Conservation (phyloP, 1,140 invertebrate genomes). For the Neelides sp. region DNA sequence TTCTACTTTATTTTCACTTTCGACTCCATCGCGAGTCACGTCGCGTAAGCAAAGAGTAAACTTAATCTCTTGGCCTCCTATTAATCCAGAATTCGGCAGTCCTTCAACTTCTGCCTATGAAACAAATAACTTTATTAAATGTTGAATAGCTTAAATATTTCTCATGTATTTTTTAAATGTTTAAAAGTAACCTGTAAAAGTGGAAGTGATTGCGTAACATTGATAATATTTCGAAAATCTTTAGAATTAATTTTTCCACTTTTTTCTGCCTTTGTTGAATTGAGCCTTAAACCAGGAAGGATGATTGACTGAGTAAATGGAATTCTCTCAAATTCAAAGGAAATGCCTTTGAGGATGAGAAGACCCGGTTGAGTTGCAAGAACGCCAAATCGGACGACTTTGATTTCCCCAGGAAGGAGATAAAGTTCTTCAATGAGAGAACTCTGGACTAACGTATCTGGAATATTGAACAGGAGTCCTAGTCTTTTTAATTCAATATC, state of each 20-base stretch:
- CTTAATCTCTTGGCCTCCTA: too few species aligned
- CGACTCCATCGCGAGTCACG: too few species aligned
- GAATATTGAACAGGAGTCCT: conserved; percentile 64
- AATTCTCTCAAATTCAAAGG: conserved; percentile 48
- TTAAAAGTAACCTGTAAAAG: conserved; percentile 49
- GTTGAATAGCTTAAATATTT: conserved; percentile 8
- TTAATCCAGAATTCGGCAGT: too few species aligned
- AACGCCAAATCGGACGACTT: conserved; percentile 24
- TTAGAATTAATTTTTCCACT: conserved; percentile 28
- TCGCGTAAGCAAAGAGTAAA: too few species aligned
- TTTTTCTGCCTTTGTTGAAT: conserved; percentile 30
- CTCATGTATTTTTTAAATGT: background rate
- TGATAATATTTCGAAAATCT: conserved; percentile 33
- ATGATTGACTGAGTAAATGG: conserved; percentile 30
- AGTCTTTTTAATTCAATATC: conserved; percentile 56
- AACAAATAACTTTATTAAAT: conserved; percentile 7
- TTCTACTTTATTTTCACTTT: too few species aligned
- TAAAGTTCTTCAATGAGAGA: background rate
- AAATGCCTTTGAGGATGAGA: conserved; percentile 39
- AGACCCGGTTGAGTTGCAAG: background rate
- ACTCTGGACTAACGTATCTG: conserved; percentile 32
- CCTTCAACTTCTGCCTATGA: conserved; percentile 19
- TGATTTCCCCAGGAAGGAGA: conserved; percentile 15
- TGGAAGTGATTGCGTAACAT: conserved; percentile 37
- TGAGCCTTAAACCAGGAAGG: conserved; percentile 27